Base-by-base conservation (phyloP, 2,888 invertebrate species). In the Steinernema hermaphroditum region DNA sequence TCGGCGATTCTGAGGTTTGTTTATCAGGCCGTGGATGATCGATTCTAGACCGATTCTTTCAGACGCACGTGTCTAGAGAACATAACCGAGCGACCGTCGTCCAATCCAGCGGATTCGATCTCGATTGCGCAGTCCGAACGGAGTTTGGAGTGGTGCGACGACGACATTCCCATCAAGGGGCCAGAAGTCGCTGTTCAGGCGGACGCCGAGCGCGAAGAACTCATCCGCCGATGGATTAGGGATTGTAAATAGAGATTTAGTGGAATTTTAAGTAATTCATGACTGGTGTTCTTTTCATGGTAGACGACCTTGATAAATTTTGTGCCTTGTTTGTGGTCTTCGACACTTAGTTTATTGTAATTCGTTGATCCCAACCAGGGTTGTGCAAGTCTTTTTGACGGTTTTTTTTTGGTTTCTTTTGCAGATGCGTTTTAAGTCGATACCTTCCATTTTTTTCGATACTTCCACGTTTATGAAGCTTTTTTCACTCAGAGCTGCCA, bases 71-170 rank as follows among this genome's bases (percentile, higher is more conserved):
- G 62, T 32, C 62, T 62, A 32, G 62, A 62, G 62, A 62, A 62
- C 62, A 62, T 62, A 24, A 62, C 29, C 62, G 62, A 62, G 62
- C 62, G 62, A 62, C 62, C 62, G 62, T 32, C 62, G 62, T 62
- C 62, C 6, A 62, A 32, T 14, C 62, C 62, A 62, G 62, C 32
- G 62, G 62, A 62, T 62, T 62, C 62, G 62, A 62, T 62, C 32
- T 62, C 62, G 62, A 62, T 62, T 62, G 62, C 62, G 29, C 62
- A 32, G 32, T 62, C 62, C 62, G 62, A 62, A 62, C 29, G 32
- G 16, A 62, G 62, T 62, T 62, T 62, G 62, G 62, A 62, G 29
- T 62, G 62, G 62, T 62, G 62, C 62, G 62, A 62, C 62, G 62
- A 62, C 32, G 62, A 62, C 62, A 62, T 62, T 9, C 62, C 32